Evolutionary conservation across 2,797 vertebrate species (phyloP).

Genomic region (Betta splendens): DNA sequence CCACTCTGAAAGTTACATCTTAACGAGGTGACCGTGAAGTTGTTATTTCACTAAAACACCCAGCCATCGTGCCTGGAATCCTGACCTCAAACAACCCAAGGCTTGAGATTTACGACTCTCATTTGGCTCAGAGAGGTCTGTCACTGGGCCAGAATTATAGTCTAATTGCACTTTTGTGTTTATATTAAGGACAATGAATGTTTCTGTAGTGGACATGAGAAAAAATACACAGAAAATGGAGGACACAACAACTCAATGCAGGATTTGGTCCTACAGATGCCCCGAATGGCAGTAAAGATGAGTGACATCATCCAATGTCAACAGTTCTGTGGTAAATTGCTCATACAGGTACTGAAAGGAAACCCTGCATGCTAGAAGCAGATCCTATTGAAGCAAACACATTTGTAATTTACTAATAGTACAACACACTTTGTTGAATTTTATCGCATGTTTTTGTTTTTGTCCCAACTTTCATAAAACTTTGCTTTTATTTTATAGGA

Average conservation of each 20-base stretch:
- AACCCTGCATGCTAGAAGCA: conserved; percentile 52
- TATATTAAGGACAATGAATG: conserved; percentile 60
- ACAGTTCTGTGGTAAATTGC: conserved; percentile 69
- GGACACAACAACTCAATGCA: conserved; percentile 45
- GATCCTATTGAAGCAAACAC: conserved; percentile 77
- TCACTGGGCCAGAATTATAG: conserved; percentile 53
- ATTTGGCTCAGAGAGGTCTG: conserved; percentile 52
- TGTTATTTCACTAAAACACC: conserved; percentile 65
- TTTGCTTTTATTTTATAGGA: not conserved
- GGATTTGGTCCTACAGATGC: conserved; percentile 48
- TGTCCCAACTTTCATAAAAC: not conserved
- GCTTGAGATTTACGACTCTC: conserved; percentile 66
- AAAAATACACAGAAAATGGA: conserved; percentile 42
- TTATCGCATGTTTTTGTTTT: too few species aligned
- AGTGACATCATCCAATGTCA: conserved; percentile 70
- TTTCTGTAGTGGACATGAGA: conserved; percentile 42
- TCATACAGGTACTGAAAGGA: conserved; percentile 6
- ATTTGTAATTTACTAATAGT: conserved; percentile 40
- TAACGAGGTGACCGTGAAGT: conserved; percentile 72
- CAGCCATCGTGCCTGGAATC: conserved; percentile 57
- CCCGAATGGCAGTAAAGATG: conserved; percentile 72
- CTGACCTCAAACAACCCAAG: conserved; percentile 63
- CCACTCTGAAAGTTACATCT: conserved; percentile 50
- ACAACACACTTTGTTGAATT: too few species aligned
- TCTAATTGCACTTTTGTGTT: conserved; percentile 64